Percentiles rank a stretch among this genome's conserved stretches.
phyloP scores from a whole-genome alignment of 2,888 invertebrate genomes.

The Torymus tubicola region DNA sequence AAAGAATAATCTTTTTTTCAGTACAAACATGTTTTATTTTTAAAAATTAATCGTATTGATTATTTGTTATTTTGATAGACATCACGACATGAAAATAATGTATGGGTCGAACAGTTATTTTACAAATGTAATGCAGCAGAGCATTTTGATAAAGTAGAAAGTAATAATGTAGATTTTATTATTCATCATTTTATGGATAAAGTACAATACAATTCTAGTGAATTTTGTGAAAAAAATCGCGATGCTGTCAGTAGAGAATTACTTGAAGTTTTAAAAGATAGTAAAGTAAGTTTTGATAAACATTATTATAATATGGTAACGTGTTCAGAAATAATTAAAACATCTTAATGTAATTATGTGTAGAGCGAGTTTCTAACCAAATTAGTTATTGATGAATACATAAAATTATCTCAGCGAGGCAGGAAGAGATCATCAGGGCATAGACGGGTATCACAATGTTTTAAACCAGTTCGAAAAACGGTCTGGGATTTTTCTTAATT shows the following conservation, averaged over 20 bases:
- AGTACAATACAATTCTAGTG: no score
- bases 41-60: no score
- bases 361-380: slow-evolving; percentile 77
- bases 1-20: no score
- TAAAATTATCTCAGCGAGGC: slow-evolving; percentile 68
- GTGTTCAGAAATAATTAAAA: neutral
- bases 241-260: slow-evolving; percentile 97
- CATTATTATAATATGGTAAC: no score
- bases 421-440: slow-evolving; percentile 67
- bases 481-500: slow-evolving; percentile 64
- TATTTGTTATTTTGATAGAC: no score
- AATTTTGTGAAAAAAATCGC: slow-evolving; percentile 89
- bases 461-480: slow-evolving; percentile 72
- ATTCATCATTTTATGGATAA: no score
- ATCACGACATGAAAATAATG: slow-evolving; percentile 81
- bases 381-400: slow-evolving; percentile 75
- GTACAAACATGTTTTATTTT: no score
- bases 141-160: slow-evolving; percentile 94
- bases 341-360: slow-evolving; percentile 26
- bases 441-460: slow-evolving; percentile 61
- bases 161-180: slow-evolving; percentile 93
- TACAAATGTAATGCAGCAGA: slow-evolving; percentile 88
- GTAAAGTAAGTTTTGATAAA: slow-evolving; percentile 68
- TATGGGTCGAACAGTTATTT: slow-evolving; percentile 94
- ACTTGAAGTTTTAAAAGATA: slow-evolving; percentile 83